Base-by-base conservation (phyloP, 2,888 invertebrate genomes). In the Boloria selene region DNA sequence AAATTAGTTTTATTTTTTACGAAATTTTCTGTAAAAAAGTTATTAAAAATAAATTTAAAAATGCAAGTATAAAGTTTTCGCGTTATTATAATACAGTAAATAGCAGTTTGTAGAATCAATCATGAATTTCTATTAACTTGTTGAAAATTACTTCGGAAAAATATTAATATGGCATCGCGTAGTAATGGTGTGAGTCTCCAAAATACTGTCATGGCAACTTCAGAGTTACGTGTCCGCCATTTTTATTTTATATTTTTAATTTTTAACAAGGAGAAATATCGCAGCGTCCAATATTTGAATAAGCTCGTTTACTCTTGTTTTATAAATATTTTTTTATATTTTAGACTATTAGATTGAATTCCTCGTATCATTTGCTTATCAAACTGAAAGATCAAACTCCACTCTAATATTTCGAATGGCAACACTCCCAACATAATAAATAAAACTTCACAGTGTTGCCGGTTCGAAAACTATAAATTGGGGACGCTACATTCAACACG, bases 401-500 rank as follows among this genome's bases (percentile, higher is more conserved):
- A 55, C 44, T 56, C 10, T 10, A 3, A 38, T 38, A 38, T 38
- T 38, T 51, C 44, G 31, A 16, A 63, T 58, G 55, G 56, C 65
- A 61, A 66, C 65, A 66, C 51, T 47, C 10, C 10, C 7, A 2
- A 38, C 49, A 22, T 49, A 60, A 38, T 45, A 31, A 18, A 50
- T 14, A 51, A 52, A 14, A 44, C 52, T 38, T 10, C 10, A 38
- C 14, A 63, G 51, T 49, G 56, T 63, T 63, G 56, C 56, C 56
- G 16, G 50, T 42, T 44, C 22, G 17, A 7, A 38, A 45, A 51
- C 2, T 50, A 58, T 49, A 45, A 38, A 13, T n/a, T 18, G 31
- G 60, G 13, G 64, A 72, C 75, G 74, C 72, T 70, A 72, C 80
- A 77, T 73, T 69, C 75, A 73, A 72, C 76, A 58, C 76, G 74